These are phyloP conservation scores for Oscheius sp. DNA, from an alignment of 1,140 invertebrate species.

Conservation along the genomic window DNA sequence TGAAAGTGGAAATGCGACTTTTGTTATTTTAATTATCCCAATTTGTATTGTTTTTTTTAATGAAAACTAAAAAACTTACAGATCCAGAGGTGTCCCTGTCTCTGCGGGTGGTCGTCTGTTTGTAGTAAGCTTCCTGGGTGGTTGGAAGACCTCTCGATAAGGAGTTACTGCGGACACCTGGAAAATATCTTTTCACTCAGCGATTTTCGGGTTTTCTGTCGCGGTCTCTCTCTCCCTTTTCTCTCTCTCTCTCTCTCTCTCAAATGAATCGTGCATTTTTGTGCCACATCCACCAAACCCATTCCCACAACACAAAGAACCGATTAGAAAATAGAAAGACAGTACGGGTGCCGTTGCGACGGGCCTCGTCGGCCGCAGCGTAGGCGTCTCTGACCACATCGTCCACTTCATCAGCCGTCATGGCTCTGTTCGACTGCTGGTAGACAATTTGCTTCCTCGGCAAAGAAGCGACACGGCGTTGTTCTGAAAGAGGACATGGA, in stretches of 20 bases:
- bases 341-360: constrained; percentile 25
- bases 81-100: constrained; percentile 12
- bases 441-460: constrained; percentile 26
- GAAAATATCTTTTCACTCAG: no score
- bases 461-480: constrained; percentile 14
- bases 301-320: background rate
- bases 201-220: no score
- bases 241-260: no score
- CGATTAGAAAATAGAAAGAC: background rate
- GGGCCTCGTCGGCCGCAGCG: constrained; percentile 39
- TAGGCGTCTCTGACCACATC: constrained; percentile 40
- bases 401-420: constrained; percentile 41
- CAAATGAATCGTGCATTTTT: no score
- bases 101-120: constrained; percentile 19
- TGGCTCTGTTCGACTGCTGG: constrained; percentile 21
- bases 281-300: background rate
- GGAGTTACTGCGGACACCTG: constrained; percentile 38
- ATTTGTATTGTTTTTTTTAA: background rate
- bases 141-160: constrained; percentile 20
- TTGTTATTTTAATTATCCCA: no score
- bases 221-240: no score
- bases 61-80: background rate
- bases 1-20: constrained; percentile 7
- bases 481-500: constrained; percentile 26
- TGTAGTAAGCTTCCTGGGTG: constrained; percentile 38